Percentiles rank a stretch among this genome's conserved stretches.
These are phyloP conservation scores for Spinus pinus DNA, from an alignment of 2,797 vertebrate species.

Conservation along the genomic window DNA sequence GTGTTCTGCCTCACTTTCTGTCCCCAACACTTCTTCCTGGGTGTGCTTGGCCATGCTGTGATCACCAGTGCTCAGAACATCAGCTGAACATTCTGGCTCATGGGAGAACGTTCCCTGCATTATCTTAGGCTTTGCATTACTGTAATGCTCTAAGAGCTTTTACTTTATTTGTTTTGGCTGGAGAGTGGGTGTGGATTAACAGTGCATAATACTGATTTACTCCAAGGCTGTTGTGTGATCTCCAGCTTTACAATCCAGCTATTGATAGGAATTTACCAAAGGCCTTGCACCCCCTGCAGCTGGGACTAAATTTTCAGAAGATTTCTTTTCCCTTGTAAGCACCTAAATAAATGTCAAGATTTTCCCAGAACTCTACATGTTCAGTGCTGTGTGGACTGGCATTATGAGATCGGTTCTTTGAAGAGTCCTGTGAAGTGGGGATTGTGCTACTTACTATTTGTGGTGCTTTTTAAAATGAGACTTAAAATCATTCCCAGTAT, in stretches of 20 bases:
- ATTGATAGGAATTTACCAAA: neutral
- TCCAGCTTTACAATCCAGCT: neutral
- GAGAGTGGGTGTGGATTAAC: conserved; percentile 32
- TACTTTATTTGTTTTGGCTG: conserved; percentile 33
- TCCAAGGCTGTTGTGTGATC: neutral
- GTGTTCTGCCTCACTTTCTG: neutral
- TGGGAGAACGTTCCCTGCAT: neutral
- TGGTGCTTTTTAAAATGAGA: neutral
- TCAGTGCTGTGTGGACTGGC: neutral
- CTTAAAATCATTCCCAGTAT: neutral
- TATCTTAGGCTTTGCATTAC: conserved; percentile 16
- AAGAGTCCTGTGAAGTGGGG: neutral
- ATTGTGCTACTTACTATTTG: neutral
- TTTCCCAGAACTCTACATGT: neutral
- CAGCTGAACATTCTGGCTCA: neutral
- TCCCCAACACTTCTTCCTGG: neutral
- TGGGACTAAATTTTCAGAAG: neutral
- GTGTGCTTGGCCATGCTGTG: neutral
- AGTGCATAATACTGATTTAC: neutral
- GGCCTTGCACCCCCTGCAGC: neutral
- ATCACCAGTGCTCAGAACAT: neutral
- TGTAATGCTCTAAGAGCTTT: conserved; percentile 11
- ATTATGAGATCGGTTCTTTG: neutral
- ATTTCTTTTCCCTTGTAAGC: neutral
- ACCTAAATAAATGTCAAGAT: neutral